phyloP scores from a whole-genome alignment of 2,113 vertebrate species.

The Geococcyx californianus region DNA sequence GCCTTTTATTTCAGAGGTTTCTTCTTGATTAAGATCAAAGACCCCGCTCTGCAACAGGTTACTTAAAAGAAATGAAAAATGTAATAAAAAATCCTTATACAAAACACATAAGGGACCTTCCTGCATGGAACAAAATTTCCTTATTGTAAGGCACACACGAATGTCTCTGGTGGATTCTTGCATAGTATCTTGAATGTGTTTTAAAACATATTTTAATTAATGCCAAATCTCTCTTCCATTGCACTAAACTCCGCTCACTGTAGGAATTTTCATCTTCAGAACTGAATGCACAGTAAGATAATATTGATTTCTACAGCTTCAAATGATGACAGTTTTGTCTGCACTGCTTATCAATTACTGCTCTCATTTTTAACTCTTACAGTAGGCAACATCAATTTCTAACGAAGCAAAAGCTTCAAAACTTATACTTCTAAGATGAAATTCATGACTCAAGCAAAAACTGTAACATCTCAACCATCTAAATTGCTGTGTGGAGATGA shows the following conservation, averaged over 20 bases:
- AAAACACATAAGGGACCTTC: background rate
- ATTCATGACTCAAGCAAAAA: background rate
- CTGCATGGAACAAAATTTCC: background rate
- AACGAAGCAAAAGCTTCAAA: background rate
- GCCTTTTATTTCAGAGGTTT: background rate
- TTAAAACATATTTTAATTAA: background rate
- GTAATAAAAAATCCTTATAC: background rate
- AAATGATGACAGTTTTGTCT: background rate
- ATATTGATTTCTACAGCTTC: background rate
- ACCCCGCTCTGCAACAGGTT: background rate
- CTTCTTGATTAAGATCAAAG: background rate
- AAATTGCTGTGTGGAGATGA: background rate
- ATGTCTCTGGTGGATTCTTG: background rate
- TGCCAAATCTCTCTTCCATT: background rate
- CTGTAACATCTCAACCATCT: background rate
- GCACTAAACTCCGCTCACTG: background rate
- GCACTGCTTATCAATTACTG: background rate
- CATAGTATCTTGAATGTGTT: background rate
- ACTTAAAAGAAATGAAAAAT: background rate
- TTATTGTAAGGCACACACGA: background rate
- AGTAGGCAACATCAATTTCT: background rate
- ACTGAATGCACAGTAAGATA: background rate
- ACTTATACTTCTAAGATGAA: background rate
- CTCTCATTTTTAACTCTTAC: background rate
- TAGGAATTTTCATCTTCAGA: background rate